Evolutionary conservation across 2,888 invertebrate genomes (phyloP), one percentile per base, ranked within the genome.

Genomic region (Ischnura elegans): DNA sequence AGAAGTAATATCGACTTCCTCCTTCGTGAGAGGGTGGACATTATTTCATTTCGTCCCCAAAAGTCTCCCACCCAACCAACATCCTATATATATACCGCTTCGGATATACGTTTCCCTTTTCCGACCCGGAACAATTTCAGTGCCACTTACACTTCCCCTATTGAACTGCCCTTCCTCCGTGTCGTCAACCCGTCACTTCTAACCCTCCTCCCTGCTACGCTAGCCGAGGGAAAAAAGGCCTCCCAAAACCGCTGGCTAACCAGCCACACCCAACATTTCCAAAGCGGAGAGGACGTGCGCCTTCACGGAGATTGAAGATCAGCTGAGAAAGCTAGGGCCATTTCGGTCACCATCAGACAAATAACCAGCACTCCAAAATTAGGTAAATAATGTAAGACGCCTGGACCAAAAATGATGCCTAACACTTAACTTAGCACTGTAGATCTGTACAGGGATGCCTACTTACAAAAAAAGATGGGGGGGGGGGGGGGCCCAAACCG

Each of bases 311-410:
- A 86, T 46, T 86, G 86, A 86, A 86, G 45, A 86, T 86, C 86
- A 86, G 86, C 86, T 86, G 86, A 86, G 86, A 86, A 43, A 86
- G 86, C 86, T 86, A 86, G 21, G 46, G 86, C 86, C n/a, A 86
- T 86, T 86, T 86, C 43, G 45, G 46, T 46, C 86, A 43, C 46
- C 43, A 46, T 86, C 86, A 45, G 86, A 19, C 86, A 86, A 86
- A 86, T 46, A 86, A 45, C 86, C 86, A 45, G 45, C 86, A 86
- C 45, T 42, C 85, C 42, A 10, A n/a, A n/a, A n/a, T 46, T 46
- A 6, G 86, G n/a, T 86, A 86, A 45, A 46, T 46, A 86, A 46
- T 86, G 46, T 45, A 46, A 86, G 46, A 86, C 25, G 86, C 45
- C 4, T 6, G 86, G 85, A n/a, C 21, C 4, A 46, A 25, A 16